These are phyloP conservation scores for Cristatella mucedo DNA, from an alignment of 2,888 invertebrate species.

Conservation along the genomic window DNA sequence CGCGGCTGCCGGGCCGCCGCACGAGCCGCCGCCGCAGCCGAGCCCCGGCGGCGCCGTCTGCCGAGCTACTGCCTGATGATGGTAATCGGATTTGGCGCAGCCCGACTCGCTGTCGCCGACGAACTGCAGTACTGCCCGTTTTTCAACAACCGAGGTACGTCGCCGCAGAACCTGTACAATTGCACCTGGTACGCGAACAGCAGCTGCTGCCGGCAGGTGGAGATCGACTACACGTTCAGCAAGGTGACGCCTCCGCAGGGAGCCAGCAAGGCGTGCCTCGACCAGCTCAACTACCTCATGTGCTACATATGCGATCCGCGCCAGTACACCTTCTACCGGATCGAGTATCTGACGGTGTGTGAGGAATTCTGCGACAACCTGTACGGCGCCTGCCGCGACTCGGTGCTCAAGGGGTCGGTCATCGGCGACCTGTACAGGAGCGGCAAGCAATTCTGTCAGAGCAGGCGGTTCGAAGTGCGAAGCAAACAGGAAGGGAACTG, in stretches of 20 bases:
- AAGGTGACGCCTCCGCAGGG: constrained; percentile 37
- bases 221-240: constrained; percentile 36
- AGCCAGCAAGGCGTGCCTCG: constrained; percentile 32
- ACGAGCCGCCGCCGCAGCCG: too few species aligned
- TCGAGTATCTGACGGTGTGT: constrained; percentile 34
- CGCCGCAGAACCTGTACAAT: constrained; percentile 34
- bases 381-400: constrained; percentile 31
- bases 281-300: constrained; percentile 37
- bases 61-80: too few species aligned
- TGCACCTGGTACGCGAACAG: constrained; percentile 38
- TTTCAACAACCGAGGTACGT: constrained; percentile 36
- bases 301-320: constrained; percentile 38
- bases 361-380: constrained; percentile 34
- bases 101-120: too few species aligned
- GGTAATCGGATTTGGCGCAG: too few species aligned
- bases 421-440: constrained; percentile 28
- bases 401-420: constrained; percentile 34
- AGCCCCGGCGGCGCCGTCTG: too few species aligned
- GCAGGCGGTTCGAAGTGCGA: constrained; percentile 29
- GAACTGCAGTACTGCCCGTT: constrained; percentile 29
- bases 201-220: constrained; percentile 37
- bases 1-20: too few species aligned
- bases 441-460: constrained; percentile 31
- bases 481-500: constrained; percentile 20
- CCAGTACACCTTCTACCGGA: constrained; percentile 31